Conservation (phyloP, 2,797 vertebrate species). For the Tapera naevia region DNA sequence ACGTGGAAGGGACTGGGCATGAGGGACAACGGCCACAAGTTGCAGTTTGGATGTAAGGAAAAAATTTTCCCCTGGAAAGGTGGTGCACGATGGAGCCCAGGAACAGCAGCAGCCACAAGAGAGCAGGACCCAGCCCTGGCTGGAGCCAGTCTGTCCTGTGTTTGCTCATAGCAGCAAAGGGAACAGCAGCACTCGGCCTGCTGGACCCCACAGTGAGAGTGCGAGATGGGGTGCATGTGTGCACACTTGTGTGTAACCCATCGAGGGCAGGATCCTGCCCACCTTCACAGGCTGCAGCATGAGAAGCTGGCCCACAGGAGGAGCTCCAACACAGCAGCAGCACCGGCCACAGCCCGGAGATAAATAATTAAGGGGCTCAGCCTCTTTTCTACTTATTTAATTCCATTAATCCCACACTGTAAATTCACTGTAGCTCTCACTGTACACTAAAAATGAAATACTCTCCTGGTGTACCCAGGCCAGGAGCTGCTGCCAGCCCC, state of each 20-base stretch:
- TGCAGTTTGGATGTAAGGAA: not conserved
- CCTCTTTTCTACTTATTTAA: slow-evolving; percentile 16
- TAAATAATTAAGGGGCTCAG: not conserved
- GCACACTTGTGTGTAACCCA: too few species aligned
- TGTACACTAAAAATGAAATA: slow-evolving; percentile 43
- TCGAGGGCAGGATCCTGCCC: not conserved
- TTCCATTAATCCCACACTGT: slow-evolving; percentile 54
- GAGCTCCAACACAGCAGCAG: slow-evolving; percentile 65
- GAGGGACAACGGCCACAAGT: not conserved
- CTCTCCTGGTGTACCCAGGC: not conserved
- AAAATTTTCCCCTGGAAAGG: not conserved
- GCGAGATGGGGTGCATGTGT: fast-evolving
- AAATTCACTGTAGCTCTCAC: slow-evolving; percentile 31
- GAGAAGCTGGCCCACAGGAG: slow-evolving; percentile 51
- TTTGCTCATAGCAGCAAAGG: not conserved
- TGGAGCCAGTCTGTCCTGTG: not conserved
- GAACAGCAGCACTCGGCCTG: fast-evolving
- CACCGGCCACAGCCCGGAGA: not conserved
- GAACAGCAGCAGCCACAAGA: not conserved
- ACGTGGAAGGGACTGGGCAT: fast-evolving
- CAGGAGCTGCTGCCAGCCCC: slow-evolving; percentile 3
- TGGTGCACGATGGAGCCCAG: not conserved
- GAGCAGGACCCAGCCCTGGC: not conserved
- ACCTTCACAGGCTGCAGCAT: not conserved
- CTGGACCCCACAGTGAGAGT: not conserved